A percentile compares a stretch with the other conserved stretches of the same genome.
These are phyloP conservation scores for Didymodactylos carnosus DNA, from an alignment of 2,888 invertebrate genomes.

Conservation along the genomic window DNA sequence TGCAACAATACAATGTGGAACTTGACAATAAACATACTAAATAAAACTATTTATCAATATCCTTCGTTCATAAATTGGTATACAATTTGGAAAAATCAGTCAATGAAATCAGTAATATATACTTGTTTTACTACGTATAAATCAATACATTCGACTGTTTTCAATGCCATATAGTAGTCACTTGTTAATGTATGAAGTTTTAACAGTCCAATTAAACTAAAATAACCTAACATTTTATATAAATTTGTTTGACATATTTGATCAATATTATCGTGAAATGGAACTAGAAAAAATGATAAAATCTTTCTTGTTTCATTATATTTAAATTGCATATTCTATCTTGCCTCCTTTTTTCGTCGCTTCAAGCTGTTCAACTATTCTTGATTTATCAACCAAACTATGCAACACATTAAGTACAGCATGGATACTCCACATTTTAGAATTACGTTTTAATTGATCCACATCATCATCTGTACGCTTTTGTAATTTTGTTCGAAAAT, in stretches of 20 bases:
- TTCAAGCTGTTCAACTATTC: constrained; percentile 87
- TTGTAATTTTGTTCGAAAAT: constrained; percentile 55
- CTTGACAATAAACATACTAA: constrained; percentile 28
- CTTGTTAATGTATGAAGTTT: constrained; percentile 84
- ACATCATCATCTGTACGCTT: neutral
- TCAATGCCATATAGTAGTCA: constrained; percentile 92
- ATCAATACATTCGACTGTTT: constrained; percentile 78
- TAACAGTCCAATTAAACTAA: constrained; percentile 79
- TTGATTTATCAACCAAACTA: constrained; percentile 86
- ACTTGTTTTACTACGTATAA: constrained; percentile 19
- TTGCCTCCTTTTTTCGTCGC: constrained; percentile 41
- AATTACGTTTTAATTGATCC: constrained; percentile 6
- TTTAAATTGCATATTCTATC: neutral
- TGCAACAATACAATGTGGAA: constrained; percentile 92
- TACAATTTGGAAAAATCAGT: neutral
- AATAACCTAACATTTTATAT: constrained; percentile 98
- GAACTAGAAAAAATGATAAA: neutral
- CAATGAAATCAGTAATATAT: neutral
- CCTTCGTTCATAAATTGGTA: neutral
- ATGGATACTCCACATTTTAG: constrained; percentile 72
- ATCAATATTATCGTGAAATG: neutral
- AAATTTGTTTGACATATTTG: constrained; percentile 73
- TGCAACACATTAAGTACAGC: constrained; percentile 91
- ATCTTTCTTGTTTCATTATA: neutral
- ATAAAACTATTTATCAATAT: neutral